Evolutionary conservation across 2,888 invertebrate genomes (phyloP).

Genomic region (Erebia ligea): DNA sequence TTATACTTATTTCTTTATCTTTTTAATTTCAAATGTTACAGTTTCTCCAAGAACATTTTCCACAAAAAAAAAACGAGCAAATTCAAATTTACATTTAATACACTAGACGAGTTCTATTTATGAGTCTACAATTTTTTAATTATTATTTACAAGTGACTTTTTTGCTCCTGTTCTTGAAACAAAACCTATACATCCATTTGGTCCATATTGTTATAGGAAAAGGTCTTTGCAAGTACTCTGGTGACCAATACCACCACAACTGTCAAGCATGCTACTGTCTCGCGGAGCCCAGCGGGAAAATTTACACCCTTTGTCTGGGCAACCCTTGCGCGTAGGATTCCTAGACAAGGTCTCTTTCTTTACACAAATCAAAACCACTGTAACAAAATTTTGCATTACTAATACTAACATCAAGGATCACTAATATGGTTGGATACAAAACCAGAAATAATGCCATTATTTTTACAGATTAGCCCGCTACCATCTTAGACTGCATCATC

Average conservation of each 20-base stretch:
- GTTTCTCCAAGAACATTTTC: background rate
- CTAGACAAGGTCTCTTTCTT: slow-evolving; percentile 27
- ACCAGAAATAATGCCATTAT: no score
- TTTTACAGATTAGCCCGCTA: no score
- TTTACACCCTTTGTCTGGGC: slow-evolving; percentile 47
- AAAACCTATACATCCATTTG: slow-evolving; percentile 9
- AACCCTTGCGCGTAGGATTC: slow-evolving; percentile 47
- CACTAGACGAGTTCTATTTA: background rate
- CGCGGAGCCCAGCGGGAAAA: slow-evolving; percentile 39
- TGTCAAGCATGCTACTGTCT: slow-evolving; percentile 53
- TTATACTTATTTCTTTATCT: background rate
- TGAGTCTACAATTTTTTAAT: background rate
- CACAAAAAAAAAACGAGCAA: background rate
- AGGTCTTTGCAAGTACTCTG: slow-evolving; percentile 50
- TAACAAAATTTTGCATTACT: background rate
- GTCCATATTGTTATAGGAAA: slow-evolving; percentile 37
- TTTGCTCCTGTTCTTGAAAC: background rate
- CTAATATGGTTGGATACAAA: background rate
- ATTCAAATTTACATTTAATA: background rate
- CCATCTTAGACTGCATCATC: no score
- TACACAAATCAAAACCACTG: background rate
- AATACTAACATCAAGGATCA: background rate
- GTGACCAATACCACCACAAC: slow-evolving; percentile 50
- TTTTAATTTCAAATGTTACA: background rate
- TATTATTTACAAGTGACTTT: background rate